These are phyloP conservation scores for Phalanger gymnotis DNA, from an alignment of 2,797 vertebrate genomes.

Conservation along the genomic window DNA sequence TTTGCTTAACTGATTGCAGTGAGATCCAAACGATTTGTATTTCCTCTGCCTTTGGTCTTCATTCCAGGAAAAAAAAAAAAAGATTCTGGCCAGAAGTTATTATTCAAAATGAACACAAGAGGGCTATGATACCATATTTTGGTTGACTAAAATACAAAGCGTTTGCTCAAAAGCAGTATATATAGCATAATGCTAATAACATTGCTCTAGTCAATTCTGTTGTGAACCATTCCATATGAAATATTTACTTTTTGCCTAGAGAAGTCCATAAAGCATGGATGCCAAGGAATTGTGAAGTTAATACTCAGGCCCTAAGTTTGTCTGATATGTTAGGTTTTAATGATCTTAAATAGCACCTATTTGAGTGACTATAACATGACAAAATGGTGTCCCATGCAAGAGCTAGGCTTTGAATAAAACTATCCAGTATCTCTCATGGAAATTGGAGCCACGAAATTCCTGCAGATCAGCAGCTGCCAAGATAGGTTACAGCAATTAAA, in stretches of 20 bases:
- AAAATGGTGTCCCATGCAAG: background rate
- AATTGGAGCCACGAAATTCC: background rate
- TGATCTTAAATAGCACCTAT: background rate
- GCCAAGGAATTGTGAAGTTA: background rate
- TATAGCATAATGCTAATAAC: background rate
- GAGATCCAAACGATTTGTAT: background rate
- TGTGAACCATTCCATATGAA: background rate
- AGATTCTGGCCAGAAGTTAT: background rate
- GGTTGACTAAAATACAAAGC: background rate
- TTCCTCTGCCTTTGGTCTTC: background rate
- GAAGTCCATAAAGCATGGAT: background rate
- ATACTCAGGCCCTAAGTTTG: background rate
- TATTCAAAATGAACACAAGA: constrained; percentile 76
- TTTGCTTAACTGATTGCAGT: background rate
- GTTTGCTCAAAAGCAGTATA: background rate
- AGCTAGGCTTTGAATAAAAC: background rate
- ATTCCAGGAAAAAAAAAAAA: background rate
- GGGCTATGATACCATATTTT: constrained; percentile 70
- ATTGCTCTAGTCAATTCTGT: background rate
- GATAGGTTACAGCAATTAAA: background rate
- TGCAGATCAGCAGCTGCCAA: background rate
- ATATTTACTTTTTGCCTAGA: background rate
- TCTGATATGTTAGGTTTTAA: constrained; percentile 5
- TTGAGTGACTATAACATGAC: background rate
- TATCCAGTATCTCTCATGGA: background rate